phyloP scores from a whole-genome alignment of 2,113 vertebrate species.

The Catharus minimus region DNA sequence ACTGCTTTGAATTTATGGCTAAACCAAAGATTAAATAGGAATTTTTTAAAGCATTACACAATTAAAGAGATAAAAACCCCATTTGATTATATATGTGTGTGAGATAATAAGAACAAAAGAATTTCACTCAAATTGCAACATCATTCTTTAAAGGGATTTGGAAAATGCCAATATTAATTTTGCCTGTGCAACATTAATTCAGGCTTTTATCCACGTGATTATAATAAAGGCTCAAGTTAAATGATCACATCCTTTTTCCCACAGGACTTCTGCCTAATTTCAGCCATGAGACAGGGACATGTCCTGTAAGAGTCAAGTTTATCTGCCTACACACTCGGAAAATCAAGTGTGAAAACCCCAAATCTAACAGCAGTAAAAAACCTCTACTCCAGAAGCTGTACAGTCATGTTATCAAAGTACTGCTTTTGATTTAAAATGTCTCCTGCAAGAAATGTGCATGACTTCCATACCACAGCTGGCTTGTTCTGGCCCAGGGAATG shows the following conservation, averaged over 20 bases:
- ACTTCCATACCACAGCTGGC: not conserved
- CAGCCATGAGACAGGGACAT: not conserved
- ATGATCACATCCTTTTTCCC: slow-evolving; percentile 31
- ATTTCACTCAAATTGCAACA: not conserved
- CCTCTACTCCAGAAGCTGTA: not conserved
- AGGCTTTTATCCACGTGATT: not conserved
- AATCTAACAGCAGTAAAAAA: not conserved
- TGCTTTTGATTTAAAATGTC: not conserved
- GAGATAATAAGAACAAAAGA: not conserved
- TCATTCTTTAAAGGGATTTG: not conserved
- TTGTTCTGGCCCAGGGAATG: not conserved
- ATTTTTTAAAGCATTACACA: not conserved
- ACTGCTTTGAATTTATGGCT: not conserved
- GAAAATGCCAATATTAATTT: not conserved
- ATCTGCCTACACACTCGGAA: not conserved
- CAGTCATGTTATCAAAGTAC: not conserved
- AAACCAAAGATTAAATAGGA: not conserved
- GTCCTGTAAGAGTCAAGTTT: not conserved
- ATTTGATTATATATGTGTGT: not conserved
- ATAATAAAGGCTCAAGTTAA: not conserved
- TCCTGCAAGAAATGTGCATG: not conserved
- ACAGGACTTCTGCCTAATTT: slow-evolving; percentile 27
- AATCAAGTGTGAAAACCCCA: not conserved
- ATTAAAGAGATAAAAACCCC: not conserved
- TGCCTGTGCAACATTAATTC: not conserved